Conservation (phyloP, 2,797 vertebrate genomes). For the Amblyopsis hoosieri region DNA sequence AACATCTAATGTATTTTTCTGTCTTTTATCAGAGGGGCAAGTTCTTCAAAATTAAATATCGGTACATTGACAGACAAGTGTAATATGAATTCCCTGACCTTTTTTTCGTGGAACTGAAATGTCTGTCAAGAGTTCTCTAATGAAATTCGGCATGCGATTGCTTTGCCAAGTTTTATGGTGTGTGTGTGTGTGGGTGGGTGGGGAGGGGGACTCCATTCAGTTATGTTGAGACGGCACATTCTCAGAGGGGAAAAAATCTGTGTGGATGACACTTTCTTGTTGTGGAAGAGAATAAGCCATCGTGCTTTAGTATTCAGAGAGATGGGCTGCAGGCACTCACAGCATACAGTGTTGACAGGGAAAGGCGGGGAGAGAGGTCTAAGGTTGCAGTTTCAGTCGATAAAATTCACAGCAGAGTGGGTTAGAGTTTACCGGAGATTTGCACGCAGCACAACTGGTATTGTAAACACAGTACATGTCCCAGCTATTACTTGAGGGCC, state of each 20-base stretch:
- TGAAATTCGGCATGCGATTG: slow-evolving; percentile 49
- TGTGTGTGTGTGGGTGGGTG: slow-evolving; percentile 4
- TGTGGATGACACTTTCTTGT: slow-evolving; percentile 6
- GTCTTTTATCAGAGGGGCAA: slow-evolving; percentile 12
- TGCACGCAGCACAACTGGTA: slow-evolving; percentile 21
- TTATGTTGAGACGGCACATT: slow-evolving; percentile 20
- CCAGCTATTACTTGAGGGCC: too few relatives aligned
- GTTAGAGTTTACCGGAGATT: slow-evolving; percentile 18
- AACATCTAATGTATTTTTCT: background rate
- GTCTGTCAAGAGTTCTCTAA: slow-evolving; percentile 45
- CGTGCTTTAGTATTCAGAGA: slow-evolving; percentile 35
- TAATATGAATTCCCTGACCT: slow-evolving; percentile 29
- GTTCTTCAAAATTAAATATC: slow-evolving; percentile 35
- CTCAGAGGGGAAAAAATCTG: background rate
- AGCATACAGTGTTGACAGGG: slow-evolving; percentile 22
- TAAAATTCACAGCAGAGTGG: slow-evolving; percentile 16
- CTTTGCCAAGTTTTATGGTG: slow-evolving; percentile 24
- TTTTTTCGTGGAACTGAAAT: slow-evolving; percentile 18
- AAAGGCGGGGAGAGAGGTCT: slow-evolving; percentile 29
- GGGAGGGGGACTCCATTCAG: slow-evolving; percentile 14
- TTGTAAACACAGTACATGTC: too few relatives aligned
- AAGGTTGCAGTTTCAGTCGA: slow-evolving; percentile 47
- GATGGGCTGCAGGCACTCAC: slow-evolving; percentile 26
- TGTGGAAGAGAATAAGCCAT: slow-evolving; percentile 48
- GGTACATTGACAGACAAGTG: slow-evolving; percentile 38